These are phyloP conservation scores for Drosophila oshimai DNA, from an alignment of 1,140 invertebrate genomes.

Conservation along the genomic window DNA sequence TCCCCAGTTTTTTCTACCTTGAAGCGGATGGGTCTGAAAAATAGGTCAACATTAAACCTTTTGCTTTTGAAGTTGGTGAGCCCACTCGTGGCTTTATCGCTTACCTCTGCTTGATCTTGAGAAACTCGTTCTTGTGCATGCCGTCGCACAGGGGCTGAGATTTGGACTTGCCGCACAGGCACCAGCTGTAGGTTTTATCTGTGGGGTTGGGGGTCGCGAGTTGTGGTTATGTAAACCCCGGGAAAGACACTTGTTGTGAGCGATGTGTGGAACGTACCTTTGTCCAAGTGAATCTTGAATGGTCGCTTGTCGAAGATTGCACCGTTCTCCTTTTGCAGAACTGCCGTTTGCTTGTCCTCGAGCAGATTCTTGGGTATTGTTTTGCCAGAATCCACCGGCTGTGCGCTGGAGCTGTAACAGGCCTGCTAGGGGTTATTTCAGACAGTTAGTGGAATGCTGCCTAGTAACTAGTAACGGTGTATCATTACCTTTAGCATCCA, in stretches of 20 bases:
- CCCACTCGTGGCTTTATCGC: background rate
- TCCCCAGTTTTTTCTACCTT: constrained; percentile 94
- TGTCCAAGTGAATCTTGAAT: constrained; percentile 89
- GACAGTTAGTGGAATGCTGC: background rate
- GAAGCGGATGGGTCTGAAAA: constrained; percentile 89
- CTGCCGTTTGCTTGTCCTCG: constrained; percentile 85
- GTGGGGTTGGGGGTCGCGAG: constrained; percentile 7
- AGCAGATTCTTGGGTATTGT: constrained; percentile 87
- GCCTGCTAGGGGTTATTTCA: constrained; percentile 18
- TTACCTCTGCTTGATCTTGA: constrained; percentile 88
- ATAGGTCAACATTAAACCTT: too few relatives aligned
- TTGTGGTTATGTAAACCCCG: constrained; percentile 71
- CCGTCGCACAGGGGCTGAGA: constrained; percentile 97
- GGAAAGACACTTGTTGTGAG: background rate
- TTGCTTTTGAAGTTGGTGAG: background rate
- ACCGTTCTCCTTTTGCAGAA: constrained; percentile 87
- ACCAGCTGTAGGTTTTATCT: constrained; percentile 96
- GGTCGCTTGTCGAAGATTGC: constrained; percentile 94
- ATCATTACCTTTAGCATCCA: constrained; percentile 56
- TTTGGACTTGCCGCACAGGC: constrained; percentile 95
- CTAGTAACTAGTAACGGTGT: too few relatives aligned
- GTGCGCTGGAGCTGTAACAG: constrained; percentile 39
- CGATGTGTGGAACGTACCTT: constrained; percentile 77
- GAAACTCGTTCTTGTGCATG: constrained; percentile 90
- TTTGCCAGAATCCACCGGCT: constrained; percentile 40